Conservation (phyloP, 2,888 invertebrate genomes). For the Smittia sp. region DNA sequence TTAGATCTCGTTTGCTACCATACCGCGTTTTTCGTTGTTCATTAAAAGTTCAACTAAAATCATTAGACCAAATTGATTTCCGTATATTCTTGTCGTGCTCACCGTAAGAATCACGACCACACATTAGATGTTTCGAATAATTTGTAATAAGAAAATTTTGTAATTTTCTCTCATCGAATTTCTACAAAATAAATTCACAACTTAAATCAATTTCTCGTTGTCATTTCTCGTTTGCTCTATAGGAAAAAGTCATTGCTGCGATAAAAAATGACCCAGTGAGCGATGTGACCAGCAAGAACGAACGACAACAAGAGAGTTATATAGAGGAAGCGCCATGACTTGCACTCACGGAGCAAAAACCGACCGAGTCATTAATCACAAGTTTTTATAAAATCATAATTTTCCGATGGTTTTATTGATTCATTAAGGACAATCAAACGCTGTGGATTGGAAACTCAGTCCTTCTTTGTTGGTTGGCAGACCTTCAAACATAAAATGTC, state of each 20-base stretch:
- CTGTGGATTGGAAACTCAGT: neutral
- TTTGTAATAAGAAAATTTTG: too few species aligned
- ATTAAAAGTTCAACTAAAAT: too few species aligned
- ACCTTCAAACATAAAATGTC: too few species aligned
- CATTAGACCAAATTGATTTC: too few species aligned
- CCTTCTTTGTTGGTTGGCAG: too few species aligned
- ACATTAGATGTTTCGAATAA: too few species aligned
- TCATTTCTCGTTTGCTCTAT: neutral
- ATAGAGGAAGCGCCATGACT: constrained; percentile 1
- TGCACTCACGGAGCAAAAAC: neutral
- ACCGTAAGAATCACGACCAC: too few species aligned
- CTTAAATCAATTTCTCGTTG: neutral
- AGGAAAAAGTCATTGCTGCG: neutral
- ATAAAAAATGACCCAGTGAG: neutral
- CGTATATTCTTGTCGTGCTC: too few species aligned
- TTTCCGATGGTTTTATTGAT: constrained; percentile 14
- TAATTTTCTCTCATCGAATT: neutral
- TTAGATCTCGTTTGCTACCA: too few species aligned
- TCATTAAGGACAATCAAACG: neutral
- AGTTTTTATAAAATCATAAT: neutral
- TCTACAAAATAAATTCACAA: neutral
- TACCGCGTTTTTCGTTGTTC: too few species aligned
- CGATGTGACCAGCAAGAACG: neutral
- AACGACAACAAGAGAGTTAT: neutral
- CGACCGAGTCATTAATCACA: neutral